These are phyloP conservation scores for Pongo abelii DNA, from an alignment of 2,113 vertebrate genomes.

Conservation along the genomic window DNA sequence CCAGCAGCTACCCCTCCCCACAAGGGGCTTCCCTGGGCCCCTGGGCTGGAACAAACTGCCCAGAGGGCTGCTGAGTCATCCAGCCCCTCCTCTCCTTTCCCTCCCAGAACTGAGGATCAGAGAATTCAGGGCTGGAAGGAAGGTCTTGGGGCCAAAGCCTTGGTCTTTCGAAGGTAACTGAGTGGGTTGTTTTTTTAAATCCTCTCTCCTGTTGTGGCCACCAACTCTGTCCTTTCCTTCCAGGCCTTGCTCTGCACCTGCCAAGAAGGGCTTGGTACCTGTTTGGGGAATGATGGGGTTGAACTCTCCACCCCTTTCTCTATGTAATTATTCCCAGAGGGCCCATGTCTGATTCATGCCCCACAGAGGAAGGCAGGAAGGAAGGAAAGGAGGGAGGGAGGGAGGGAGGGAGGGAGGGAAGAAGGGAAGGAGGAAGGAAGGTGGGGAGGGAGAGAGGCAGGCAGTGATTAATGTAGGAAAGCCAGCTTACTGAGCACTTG, in stretches of 20 bases:
- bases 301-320: background rate
- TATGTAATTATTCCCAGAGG: background rate
- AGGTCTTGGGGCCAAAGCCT: background rate
- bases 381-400: background rate
- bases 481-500: background rate
- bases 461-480: background rate
- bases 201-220: background rate
- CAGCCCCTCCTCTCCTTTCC: background rate
- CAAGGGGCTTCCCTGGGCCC: background rate
- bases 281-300: background rate
- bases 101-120: background rate
- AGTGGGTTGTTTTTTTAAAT: background rate
- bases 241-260: background rate
- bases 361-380: background rate
- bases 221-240: background rate
- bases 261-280: constrained; percentile 30
- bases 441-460: background rate
- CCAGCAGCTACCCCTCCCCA: background rate
- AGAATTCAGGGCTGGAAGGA: background rate
- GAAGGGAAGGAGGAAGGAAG: background rate
- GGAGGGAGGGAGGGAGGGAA: background rate
- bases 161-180: background rate
- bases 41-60: background rate
- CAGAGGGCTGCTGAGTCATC: background rate
- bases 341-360: background rate